Evolutionary conservation across 2,113 vertebrate genomes (phyloP).

Genomic region (Propithecus coquereli): DNA sequence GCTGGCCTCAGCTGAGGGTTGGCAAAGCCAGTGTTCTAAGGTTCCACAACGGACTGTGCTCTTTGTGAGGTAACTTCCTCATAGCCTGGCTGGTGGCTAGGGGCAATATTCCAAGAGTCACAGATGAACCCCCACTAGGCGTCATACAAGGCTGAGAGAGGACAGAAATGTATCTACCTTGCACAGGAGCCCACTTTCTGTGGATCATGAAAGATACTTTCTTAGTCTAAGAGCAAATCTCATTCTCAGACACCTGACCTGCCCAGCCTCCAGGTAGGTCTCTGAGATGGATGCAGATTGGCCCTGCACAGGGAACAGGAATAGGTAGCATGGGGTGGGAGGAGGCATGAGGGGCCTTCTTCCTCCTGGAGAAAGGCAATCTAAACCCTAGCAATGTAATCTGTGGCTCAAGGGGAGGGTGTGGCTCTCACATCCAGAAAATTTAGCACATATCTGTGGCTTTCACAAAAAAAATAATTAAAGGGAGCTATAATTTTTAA

Average conservation of each 20-base stretch:
- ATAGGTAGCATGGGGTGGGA: not conserved
- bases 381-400: not conserved
- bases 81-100: not conserved
- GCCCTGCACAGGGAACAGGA: no score
- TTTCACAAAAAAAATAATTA: not conserved
- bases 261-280: not conserved
- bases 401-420: not conserved
- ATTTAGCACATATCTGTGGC: not conserved
- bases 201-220: not conserved
- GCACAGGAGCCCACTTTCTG: not conserved
- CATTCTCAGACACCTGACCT: not conserved
- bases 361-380: not conserved
- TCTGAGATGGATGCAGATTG: not conserved
- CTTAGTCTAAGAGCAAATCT: no score
- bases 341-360: not conserved
- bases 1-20: not conserved
- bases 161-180: accelerated
- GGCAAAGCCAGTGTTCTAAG: not conserved
- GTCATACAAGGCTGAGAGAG: not conserved
- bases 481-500: not conserved
- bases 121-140: not conserved
- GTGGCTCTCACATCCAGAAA: not conserved
- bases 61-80: not conserved
- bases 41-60: no score
- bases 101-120: not conserved